These are phyloP conservation scores for Willisornis vidua DNA, from an alignment of 2,113 vertebrate genomes.

Conservation along the genomic window DNA sequence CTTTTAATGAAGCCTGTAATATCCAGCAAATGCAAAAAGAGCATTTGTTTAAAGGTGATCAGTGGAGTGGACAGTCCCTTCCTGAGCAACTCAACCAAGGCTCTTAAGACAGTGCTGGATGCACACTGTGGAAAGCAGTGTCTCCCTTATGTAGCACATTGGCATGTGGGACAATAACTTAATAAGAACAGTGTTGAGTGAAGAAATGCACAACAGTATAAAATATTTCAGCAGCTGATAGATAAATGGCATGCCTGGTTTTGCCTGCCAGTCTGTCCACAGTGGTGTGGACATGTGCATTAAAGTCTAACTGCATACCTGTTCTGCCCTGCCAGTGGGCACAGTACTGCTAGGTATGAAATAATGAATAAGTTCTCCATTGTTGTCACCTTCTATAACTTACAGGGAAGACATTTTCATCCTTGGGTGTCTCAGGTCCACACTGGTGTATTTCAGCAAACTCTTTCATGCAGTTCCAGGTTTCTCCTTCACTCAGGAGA, in stretches of 20 bases:
- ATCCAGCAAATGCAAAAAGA: background rate
- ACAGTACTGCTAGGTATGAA: background rate
- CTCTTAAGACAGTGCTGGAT: background rate
- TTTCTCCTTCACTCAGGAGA: background rate
- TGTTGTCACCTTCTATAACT: background rate
- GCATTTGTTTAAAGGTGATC: background rate
- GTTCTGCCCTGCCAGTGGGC: background rate
- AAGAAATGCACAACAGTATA: background rate
- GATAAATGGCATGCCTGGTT: conserved; percentile 21
- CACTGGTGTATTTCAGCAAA: accelerated
- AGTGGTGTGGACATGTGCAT: background rate
- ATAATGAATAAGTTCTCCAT: background rate
- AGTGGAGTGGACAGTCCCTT: background rate
- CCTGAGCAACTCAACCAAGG: accelerated
- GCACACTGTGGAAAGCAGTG: background rate
- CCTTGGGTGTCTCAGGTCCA: background rate
- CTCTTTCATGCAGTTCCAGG: background rate
- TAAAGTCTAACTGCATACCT: background rate
- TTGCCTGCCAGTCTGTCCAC: background rate
- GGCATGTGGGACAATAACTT: background rate
- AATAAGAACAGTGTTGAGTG: conserved; percentile 21
- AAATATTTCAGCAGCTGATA: background rate
- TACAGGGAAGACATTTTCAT: background rate
- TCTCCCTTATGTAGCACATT: background rate
- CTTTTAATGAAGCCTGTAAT: background rate